phyloP scores from a whole-genome alignment of 2,113 vertebrate genomes.

The Odocoileus hemionus region DNA sequence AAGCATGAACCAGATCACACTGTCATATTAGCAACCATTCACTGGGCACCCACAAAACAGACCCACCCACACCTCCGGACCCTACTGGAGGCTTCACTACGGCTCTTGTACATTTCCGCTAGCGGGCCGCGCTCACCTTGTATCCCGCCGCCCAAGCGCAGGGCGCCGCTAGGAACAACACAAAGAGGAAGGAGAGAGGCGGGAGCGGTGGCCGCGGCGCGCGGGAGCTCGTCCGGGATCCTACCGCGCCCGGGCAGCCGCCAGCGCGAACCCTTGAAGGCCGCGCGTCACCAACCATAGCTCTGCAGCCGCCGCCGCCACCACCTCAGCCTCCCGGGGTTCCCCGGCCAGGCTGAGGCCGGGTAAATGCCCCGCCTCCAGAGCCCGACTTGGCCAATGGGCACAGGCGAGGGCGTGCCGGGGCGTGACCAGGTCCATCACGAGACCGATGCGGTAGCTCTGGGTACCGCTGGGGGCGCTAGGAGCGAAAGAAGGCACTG shows the following conservation, averaged over 20 bases:
- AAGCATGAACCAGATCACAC: background rate
- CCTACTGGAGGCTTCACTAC: background rate
- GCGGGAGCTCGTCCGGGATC: background rate
- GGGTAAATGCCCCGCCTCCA: background rate
- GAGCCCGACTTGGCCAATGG: constrained; percentile 15
- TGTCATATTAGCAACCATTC: background rate
- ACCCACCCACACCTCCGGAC: background rate
- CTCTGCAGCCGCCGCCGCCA: background rate
- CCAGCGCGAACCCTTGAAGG: background rate
- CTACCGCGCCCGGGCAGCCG: background rate
- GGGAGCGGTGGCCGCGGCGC: background rate
- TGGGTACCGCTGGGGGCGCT: fast-evolving
- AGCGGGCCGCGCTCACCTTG: constrained; percentile 42
- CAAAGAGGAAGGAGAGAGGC: background rate
- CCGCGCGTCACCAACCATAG: background rate
- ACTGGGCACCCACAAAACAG: background rate
- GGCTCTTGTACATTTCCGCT: background rate
- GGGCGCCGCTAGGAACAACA: background rate
- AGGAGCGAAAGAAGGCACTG: fast-evolving
- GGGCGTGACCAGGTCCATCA: fast-evolving
- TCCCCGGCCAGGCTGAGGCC: fast-evolving
- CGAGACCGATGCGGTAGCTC: fast-evolving
- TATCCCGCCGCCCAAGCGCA: constrained; percentile 33
- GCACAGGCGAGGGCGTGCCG: background rate
- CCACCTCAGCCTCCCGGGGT: background rate